A percentile compares a stretch with the other conserved stretches of the same genome.
Conservation (phyloP, 1,140 invertebrate species). For the Achatina immaculata region DNA sequence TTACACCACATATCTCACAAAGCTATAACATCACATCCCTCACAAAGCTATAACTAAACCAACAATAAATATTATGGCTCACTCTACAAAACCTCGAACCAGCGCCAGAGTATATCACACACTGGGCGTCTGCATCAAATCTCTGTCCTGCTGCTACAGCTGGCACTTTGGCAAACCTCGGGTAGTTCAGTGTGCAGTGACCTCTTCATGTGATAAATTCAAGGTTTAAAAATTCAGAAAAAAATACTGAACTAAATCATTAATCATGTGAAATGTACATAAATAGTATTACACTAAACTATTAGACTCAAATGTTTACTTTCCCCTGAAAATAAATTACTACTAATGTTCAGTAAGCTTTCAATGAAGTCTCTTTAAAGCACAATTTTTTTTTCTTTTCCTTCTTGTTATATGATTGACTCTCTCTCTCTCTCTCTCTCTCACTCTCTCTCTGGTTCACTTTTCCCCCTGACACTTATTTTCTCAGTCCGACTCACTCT, state of each 20-base stretch:
- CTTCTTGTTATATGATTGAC: too few species aligned
- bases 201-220: neutral
- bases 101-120: neutral
- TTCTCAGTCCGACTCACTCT: too few species aligned
- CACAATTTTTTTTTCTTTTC: too few species aligned
- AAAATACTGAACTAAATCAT: neutral
- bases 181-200: neutral
- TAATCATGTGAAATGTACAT: too few species aligned
- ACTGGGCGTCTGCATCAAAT: constrained; percentile 3
- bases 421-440: too few species aligned
- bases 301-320: neutral
- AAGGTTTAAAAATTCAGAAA: neutral
- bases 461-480: too few species aligned
- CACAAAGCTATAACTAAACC: too few species aligned
- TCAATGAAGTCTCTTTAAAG: too few species aligned
- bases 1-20: too few species aligned
- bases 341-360: neutral
- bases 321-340: neutral
- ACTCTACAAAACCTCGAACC: constrained; percentile 1
- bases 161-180: neutral
- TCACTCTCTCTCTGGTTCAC: too few species aligned
- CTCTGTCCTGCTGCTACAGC: neutral
- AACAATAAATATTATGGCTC: neutral
- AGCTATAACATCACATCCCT: too few species aligned
- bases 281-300: too few species aligned